These are phyloP conservation scores for Acronicta alni DNA, from an alignment of 2,888 invertebrate species.

Conservation along the genomic window DNA sequence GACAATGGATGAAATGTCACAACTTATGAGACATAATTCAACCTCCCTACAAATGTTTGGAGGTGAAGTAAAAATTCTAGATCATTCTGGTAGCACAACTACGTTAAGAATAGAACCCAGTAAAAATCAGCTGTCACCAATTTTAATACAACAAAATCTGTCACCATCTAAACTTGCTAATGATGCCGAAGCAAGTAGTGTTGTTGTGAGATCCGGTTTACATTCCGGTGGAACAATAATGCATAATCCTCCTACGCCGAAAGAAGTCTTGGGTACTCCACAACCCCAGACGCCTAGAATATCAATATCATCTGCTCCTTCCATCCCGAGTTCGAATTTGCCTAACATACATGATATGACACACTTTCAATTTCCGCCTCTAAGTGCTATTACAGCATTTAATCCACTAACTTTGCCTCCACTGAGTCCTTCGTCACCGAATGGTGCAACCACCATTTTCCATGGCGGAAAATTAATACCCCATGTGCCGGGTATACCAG, in stretches of 20 bases:
- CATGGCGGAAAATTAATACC: conserved; percentile 94
- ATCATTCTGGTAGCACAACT: conserved; percentile 91
- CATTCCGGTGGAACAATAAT: conserved; percentile 95
- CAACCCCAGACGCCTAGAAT: conserved; percentile 89
- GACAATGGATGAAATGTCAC: conserved; percentile 89
- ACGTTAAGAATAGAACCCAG: conserved; percentile 92
- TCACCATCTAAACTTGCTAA: conserved; percentile 81
- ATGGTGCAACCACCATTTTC: conserved; percentile 90
- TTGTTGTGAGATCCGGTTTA: conserved; percentile 94
- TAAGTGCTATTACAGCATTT: conserved; percentile 92
- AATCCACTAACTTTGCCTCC: conserved; percentile 92
- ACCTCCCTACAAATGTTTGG: conserved; percentile 92
- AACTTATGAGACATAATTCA: conserved; percentile 88
- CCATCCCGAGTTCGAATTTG: conserved; percentile 87
- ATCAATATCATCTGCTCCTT: conserved; percentile 87
- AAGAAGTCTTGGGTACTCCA: conserved; percentile 77
- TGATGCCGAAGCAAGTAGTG: conserved; percentile 90
- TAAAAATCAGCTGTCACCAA: conserved; percentile 88
- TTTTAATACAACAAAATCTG: conserved; percentile 84
- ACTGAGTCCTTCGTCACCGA: conserved; percentile 84
- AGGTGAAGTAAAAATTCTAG: conserved; percentile 93
- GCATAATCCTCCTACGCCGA: conserved; percentile 89
- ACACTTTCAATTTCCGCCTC: conserved; percentile 91
- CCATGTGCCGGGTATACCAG: conserved; percentile 96
- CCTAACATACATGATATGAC: conserved; percentile 85